Percentiles rank a stretch among this genome's conserved stretches.
phyloP scores from a whole-genome alignment of 2,888 invertebrate species.

The Drosophila percnosoma region DNA sequence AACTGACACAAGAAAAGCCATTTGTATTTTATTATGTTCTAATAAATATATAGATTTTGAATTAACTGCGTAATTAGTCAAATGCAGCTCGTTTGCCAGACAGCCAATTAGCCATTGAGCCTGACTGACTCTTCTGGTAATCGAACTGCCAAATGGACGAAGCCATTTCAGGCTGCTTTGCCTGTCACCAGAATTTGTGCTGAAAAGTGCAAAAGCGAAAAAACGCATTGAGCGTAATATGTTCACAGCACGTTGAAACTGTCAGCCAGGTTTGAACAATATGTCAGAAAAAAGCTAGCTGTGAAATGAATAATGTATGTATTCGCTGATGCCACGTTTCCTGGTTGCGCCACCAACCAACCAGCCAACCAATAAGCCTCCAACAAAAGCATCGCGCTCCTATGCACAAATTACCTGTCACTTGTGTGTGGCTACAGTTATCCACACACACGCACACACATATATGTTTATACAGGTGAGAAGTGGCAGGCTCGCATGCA shows the following conservation, averaged over 20 bases:
- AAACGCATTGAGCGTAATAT: slow-evolving; percentile 29
- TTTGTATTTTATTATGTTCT: neutral
- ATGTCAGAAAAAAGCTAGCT: slow-evolving; percentile 53
- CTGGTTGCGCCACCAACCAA: neutral
- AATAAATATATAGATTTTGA: neutral
- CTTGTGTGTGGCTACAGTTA: slow-evolving; percentile 55
- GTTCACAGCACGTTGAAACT: slow-evolving; percentile 16
- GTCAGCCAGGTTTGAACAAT: slow-evolving; percentile 33
- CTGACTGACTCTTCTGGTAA: slow-evolving; percentile 21
- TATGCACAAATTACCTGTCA: slow-evolving; percentile 79
- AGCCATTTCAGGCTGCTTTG: slow-evolving; percentile 5
- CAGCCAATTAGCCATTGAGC: slow-evolving; percentile 7
- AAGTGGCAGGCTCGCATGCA: slow-evolving; percentile 22
- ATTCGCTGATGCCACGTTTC: neutral
- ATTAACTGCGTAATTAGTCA: neutral
- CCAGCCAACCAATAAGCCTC: neutral
- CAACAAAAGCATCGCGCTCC: slow-evolving; percentile 39
- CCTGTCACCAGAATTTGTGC: slow-evolving; percentile 44
- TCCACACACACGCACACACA: slow-evolving; percentile 4
- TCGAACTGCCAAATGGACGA: slow-evolving; percentile 31
- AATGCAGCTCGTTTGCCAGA: neutral
- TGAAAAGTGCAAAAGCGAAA: slow-evolving; percentile 47
- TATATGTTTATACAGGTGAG: slow-evolving; percentile 18
- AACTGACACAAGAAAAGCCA: neutral
- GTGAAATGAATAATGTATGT: slow-evolving; percentile 70